Evolutionary conservation across 2,797 vertebrate species (phyloP).

Genomic region (Acipenser ruthenus): DNA sequence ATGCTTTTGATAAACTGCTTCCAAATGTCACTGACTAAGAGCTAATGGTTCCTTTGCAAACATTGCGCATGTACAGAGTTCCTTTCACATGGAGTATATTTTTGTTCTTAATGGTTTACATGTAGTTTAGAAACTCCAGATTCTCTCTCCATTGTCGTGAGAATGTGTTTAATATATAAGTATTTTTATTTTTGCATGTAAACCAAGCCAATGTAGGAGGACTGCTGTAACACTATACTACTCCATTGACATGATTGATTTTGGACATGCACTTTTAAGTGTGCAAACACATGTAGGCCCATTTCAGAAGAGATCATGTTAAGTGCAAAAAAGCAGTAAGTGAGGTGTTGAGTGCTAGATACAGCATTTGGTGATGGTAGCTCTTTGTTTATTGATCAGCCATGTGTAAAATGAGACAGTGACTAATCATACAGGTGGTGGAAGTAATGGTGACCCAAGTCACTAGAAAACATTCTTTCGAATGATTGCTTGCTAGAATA

Average conservation of each 20-base stretch:
- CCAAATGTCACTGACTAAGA: conserved; percentile 7
- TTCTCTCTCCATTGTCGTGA: no score
- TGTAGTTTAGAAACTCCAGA: neutral
- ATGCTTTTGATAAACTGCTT: conserved; percentile 10
- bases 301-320: conserved; percentile 1
- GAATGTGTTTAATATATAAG: no score
- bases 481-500: neutral
- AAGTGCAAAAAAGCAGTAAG: conserved; percentile 1
- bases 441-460: neutral
- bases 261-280: conserved; percentile 7
- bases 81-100: neutral
- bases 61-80: no score
- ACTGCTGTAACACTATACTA: no score
- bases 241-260: no score
- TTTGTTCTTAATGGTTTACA: neutral
- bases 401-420: conserved; percentile 10
- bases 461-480: neutral
- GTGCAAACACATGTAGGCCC: neutral
- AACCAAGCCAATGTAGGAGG: no score
- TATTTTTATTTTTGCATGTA: no score
- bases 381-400: conserved; percentile 12
- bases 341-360: neutral
- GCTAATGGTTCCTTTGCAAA: neutral
- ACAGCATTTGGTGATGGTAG: conserved; percentile 6
- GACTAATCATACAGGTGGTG: neutral